Percentiles rank a stretch among this genome's conserved stretches.
Conservation (phyloP, 2,797 vertebrate genomes). For the Scleropages formosus region DNA sequence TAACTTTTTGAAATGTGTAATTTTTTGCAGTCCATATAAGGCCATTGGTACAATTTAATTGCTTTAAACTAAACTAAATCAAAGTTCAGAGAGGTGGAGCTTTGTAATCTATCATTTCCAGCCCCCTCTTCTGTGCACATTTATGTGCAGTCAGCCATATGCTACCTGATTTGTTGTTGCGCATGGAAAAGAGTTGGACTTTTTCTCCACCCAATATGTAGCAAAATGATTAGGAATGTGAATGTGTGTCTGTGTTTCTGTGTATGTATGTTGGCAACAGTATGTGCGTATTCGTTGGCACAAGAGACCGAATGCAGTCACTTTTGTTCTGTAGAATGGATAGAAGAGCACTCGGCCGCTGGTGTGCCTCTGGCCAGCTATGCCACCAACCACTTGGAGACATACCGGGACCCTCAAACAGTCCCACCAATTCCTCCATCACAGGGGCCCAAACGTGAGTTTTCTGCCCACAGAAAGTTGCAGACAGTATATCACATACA, state of each 20-base stretch:
- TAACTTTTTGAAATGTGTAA: too few species aligned
- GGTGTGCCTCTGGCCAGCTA: slow-evolving; percentile 82
- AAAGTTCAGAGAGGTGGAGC: background rate
- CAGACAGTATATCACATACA: too few species aligned
- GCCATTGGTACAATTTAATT: slow-evolving; percentile 3
- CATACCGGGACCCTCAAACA: slow-evolving; percentile 81
- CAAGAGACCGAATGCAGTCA: background rate
- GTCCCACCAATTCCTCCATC: slow-evolving; percentile 61
- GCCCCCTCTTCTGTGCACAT: background rate
- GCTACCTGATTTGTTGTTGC: background rate
- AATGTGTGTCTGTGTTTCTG: slow-evolving; percentile 9
- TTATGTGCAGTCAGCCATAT: slow-evolving; percentile 6
- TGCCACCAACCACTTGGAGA: slow-evolving; percentile 85
- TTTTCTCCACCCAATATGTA: slow-evolving; percentile 26
- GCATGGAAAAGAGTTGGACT: background rate
- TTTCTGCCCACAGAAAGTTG: background rate
- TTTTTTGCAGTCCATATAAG: too few species aligned
- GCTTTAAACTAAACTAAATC: too few species aligned
- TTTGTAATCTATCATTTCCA: background rate
- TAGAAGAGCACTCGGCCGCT: slow-evolving; percentile 89
- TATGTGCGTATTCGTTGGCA: background rate
- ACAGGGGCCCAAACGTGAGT: slow-evolving; percentile 69
- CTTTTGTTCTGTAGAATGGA: slow-evolving; percentile 82
- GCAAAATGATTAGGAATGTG: slow-evolving; percentile 2
- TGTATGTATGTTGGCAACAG: slow-evolving; percentile 5